Percentiles rank a stretch among this genome's conserved stretches.
phyloP scores from a whole-genome alignment of 2,888 invertebrate genomes.

The Hybos culiciformis region DNA sequence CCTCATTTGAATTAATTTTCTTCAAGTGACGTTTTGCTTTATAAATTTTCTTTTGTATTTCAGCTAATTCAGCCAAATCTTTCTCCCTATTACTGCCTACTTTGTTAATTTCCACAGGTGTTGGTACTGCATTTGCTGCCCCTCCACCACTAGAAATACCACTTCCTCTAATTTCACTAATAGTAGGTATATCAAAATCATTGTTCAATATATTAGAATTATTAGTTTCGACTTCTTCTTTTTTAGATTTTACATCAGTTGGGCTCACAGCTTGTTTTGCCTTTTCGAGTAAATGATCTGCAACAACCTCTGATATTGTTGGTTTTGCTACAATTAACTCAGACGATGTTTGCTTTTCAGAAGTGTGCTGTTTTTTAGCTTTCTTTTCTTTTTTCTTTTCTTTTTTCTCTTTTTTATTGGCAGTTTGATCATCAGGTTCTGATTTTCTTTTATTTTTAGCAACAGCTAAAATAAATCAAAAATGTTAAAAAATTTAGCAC shows the following conservation, averaged over 20 bases:
- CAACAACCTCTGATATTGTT: constrained; percentile 47
- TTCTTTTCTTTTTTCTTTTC: constrained; percentile 21
- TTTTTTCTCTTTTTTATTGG: constrained; percentile 33
- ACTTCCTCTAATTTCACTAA: constrained; percentile 30
- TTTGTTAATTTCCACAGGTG: constrained; percentile 5
- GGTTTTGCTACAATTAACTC: constrained; percentile 30
- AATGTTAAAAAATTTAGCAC: no score
- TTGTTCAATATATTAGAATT: constrained; percentile 30
- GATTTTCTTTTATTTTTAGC: constrained; percentile 36
- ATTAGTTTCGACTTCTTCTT: constrained; percentile 18
- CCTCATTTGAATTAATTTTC: constrained; percentile 28
- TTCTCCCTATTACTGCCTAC: constrained; percentile 19
- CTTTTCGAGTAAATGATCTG: constrained; percentile 43
- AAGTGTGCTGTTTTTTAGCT: constrained; percentile 18
- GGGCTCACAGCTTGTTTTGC: constrained; percentile 28
- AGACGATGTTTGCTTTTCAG: constrained; percentile 19
- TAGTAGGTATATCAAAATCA: constrained; percentile 38
- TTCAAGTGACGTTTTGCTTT: constrained; percentile 41
- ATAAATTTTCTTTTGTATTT: constrained; percentile 50
- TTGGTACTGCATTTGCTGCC: constrained; percentile 14
- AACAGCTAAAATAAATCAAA: constrained; percentile 12
- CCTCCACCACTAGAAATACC: constrained; percentile 9
- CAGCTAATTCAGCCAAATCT: constrained; percentile 39
- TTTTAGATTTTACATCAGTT: constrained; percentile 21
- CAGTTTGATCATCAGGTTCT: constrained; percentile 22